These are phyloP conservation scores for Drosophila koepferae DNA, from an alignment of 2,888 invertebrate genomes.

Conservation along the genomic window DNA sequence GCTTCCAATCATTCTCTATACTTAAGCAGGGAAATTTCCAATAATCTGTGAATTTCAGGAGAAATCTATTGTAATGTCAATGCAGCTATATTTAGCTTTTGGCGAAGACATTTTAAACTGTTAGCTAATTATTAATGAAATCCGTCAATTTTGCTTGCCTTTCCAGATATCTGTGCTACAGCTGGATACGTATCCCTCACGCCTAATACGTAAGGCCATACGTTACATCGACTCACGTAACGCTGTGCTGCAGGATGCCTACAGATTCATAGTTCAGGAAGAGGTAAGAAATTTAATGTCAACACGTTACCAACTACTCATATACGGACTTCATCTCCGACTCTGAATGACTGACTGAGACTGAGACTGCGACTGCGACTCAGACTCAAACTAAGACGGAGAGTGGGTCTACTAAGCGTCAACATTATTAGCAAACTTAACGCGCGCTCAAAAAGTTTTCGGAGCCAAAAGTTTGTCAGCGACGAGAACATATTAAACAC, in stretches of 20 bases:
- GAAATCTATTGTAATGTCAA: neutral
- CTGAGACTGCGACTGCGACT: neutral
- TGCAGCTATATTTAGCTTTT: neutral
- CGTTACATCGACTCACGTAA: conserved; percentile 76
- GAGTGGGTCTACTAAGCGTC: conserved; percentile 52
- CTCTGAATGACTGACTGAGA: neutral
- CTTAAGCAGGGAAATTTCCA: neutral
- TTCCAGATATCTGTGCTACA: conserved; percentile 81
- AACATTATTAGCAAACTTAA: conserved; percentile 79
- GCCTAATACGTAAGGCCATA: conserved; percentile 82
- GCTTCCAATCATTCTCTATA: neutral
- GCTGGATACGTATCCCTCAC: conserved; percentile 83
- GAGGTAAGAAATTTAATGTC: conserved; percentile 78
- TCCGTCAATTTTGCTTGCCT: conserved; percentile 5
- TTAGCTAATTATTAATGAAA: neutral
- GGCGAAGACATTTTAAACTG: neutral
- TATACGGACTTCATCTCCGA: conserved; percentile 5
- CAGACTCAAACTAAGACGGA: conserved; percentile 10
- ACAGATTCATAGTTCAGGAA: conserved; percentile 82
- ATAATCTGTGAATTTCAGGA: neutral
- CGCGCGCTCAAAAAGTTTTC: conserved; percentile 68
- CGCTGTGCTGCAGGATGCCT: conserved; percentile 77
- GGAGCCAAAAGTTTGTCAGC: conserved; percentile 71
- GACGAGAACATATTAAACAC: conserved; percentile 76
- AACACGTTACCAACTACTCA: conserved; percentile 43